A percentile compares a stretch with the other conserved stretches of the same genome.
phyloP scores from a whole-genome alignment of 30 jellyfish, hydroid and myxozoan genomes.

The Hydra vulgaris region DNA sequence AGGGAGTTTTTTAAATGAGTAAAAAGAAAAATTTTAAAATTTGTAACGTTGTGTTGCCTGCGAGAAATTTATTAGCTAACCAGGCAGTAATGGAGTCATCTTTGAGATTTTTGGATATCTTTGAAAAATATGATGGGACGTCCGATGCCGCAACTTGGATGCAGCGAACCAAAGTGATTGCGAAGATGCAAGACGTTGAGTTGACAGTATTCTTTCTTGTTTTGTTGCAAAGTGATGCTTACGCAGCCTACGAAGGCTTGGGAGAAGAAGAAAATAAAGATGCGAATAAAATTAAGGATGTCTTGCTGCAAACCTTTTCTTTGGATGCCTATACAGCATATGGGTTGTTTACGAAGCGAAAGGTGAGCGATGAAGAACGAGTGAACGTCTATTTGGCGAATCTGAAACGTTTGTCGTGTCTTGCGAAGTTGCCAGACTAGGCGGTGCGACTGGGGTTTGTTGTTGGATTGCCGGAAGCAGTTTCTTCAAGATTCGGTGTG shows the following conservation, averaged over 20 bases:
- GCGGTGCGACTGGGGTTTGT: neutral
- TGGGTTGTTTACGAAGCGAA: neutral
- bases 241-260: neutral
- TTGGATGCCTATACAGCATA: neutral
- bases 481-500: too few species aligned
- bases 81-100: neutral
- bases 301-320: neutral
- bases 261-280: neutral
- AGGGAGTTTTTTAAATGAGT: too few species aligned
- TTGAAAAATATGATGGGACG: neutral
- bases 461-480: neutral
- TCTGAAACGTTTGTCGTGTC: neutral
- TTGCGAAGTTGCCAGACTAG: neutral
- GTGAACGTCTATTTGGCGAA: neutral
- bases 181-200: neutral
- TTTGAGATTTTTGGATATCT: neutral
- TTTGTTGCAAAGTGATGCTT: neutral
- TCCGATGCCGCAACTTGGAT: neutral
- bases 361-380: neutral
- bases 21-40: too few species aligned
- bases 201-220: neutral
- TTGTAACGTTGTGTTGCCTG: too few species aligned
- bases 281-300: neutral
- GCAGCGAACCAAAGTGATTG: neutral
- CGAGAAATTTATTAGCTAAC: too few species aligned